phyloP scores from a whole-genome alignment of 2,888 invertebrate genomes.

The Herminia tarsipennalis region DNA sequence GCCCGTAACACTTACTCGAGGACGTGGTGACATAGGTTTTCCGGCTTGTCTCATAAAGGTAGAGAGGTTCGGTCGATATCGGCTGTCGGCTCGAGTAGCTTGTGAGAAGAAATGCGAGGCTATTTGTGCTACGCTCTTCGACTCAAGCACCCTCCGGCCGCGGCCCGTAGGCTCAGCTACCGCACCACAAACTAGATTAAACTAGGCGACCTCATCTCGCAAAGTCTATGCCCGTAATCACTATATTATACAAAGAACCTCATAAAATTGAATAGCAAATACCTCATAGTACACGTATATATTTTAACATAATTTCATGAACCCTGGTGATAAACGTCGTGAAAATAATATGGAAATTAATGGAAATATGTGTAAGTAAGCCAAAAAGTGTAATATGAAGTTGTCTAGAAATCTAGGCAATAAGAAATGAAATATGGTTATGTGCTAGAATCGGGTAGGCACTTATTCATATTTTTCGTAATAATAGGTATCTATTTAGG shows the following conservation, averaged over 20 bases:
- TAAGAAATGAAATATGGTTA: neutral
- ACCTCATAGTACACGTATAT: no score
- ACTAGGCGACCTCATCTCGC: slow-evolving; percentile 61
- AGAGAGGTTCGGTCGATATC: slow-evolving; percentile 63
- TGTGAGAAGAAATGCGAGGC: slow-evolving; percentile 74
- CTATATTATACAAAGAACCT: slow-evolving; percentile 40
- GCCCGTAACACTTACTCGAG: slow-evolving; percentile 33
- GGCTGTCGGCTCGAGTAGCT: slow-evolving; percentile 69
- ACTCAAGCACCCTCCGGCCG: slow-evolving; percentile 62
- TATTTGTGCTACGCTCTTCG: slow-evolving; percentile 66
- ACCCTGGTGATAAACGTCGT: no score
- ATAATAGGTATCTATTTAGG: no score
- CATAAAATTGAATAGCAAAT: slow-evolving; percentile 16
- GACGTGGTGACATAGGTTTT: slow-evolving; percentile 52
- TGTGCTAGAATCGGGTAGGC: no score
- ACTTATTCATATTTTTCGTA: no score
- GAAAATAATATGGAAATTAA: no score
- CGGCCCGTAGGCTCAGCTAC: slow-evolving; percentile 40
- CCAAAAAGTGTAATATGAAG: no score
- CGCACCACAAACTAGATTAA: slow-evolving; percentile 72
- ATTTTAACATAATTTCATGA: no score
- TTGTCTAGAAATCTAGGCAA: no score
- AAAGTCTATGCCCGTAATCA: slow-evolving; percentile 53
- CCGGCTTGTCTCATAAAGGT: slow-evolving; percentile 65
- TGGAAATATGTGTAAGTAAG: no score